A percentile compares a stretch with the other conserved stretches of the same genome.
These are phyloP conservation scores for Netta rufina DNA, from an alignment of 2,797 vertebrate species.

Conservation along the genomic window DNA sequence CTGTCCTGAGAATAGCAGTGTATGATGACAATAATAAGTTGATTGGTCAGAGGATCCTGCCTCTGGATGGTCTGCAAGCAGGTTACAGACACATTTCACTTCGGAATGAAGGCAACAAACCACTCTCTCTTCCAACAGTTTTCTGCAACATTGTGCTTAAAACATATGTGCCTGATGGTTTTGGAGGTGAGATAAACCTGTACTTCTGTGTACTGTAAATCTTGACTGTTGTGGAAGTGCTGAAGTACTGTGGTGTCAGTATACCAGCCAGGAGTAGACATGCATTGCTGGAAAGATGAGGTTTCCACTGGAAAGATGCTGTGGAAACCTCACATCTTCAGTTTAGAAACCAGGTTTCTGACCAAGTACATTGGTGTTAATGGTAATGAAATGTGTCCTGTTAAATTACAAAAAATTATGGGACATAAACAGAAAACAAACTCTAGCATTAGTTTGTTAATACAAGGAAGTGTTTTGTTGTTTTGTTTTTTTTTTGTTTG, in stretches of 20 bases:
- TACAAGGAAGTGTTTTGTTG: neutral
- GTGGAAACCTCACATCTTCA: neutral
- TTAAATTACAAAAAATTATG: neutral
- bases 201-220: neutral
- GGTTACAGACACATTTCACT: constrained; percentile 98
- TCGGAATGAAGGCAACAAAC: constrained; percentile 98
- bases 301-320: too few species aligned
- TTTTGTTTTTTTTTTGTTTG: neutral
- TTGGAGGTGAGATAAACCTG: constrained; percentile 87
- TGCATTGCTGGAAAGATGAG: too few species aligned
- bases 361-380: neutral
- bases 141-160: constrained; percentile 99
- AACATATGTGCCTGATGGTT: constrained; percentile 98
- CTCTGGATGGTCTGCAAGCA: constrained; percentile 95
- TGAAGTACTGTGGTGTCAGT: neutral
- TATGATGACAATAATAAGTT: constrained; percentile 98
- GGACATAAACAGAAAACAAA: too few species aligned
- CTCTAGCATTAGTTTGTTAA: too few species aligned
- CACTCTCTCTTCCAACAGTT: constrained; percentile 93
- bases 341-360: neutral
- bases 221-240: neutral
- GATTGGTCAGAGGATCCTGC: constrained; percentile 96
- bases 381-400: neutral
- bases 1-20: constrained; percentile 95
- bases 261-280: neutral